Percentiles rank a stretch among this genome's conserved stretches.
Evolutionary conservation across 2,888 invertebrate species (phyloP).

Genomic region (Lamproptera curius): DNA sequence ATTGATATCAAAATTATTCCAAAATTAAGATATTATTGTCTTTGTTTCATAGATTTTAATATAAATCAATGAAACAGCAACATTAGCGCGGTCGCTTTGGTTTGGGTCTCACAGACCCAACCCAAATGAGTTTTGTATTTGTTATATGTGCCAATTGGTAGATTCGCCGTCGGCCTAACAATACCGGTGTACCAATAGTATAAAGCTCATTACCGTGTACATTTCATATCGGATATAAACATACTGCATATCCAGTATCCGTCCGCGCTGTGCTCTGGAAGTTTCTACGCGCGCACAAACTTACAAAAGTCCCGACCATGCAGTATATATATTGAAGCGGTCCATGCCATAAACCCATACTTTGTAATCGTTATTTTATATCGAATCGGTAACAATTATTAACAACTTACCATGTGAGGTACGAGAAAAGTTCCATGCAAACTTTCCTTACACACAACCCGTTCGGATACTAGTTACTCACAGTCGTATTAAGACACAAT

Average conservation of each 20-base stretch:
- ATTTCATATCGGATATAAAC: conserved; percentile 44
- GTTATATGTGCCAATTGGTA: conserved; percentile 20
- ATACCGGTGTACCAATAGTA: conserved; percentile 40
- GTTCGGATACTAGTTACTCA: conserved; percentile 54
- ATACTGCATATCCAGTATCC: conserved; percentile 43
- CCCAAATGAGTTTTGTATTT: too few relatives aligned
- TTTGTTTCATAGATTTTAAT: too few relatives aligned
- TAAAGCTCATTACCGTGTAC: conserved; percentile 45
- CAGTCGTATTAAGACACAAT: conserved; percentile 50
- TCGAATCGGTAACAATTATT: conserved; percentile 30
- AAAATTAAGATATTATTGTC: too few relatives aligned
- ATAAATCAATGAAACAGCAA: too few relatives aligned
- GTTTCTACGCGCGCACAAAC: conserved; percentile 33
- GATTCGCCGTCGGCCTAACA: conserved; percentile 25
- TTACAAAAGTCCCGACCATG: not conserved
- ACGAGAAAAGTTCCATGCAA: conserved; percentile 60
- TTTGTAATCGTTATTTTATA: conserved; percentile 12
- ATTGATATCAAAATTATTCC: too few relatives aligned
- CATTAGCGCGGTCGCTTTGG: too few relatives aligned
- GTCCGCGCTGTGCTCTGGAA: conserved; percentile 63
- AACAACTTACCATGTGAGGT: conserved; percentile 52
- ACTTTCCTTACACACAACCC: conserved; percentile 70
- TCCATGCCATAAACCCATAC: conserved; percentile 45
- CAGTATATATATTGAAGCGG: conserved; percentile 34
- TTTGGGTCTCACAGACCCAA: too few relatives aligned